Evolutionary conservation across 2,888 invertebrate genomes (phyloP).

Genomic region (Fabriciana adippe): DNA sequence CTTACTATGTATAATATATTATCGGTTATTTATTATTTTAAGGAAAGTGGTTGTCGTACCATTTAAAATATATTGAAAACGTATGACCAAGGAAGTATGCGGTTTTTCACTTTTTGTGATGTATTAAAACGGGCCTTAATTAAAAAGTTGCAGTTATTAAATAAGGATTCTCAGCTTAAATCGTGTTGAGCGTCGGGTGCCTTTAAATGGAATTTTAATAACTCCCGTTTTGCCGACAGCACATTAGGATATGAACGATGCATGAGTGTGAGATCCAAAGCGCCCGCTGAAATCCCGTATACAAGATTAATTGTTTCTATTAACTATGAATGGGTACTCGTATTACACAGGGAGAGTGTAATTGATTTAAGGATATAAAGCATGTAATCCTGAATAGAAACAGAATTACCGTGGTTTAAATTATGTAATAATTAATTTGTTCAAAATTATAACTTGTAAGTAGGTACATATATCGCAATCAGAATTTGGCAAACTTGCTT

Average conservation of each 20-base stretch:
- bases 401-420: background rate
- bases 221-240: constrained; percentile 46
- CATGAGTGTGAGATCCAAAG: constrained; percentile 37
- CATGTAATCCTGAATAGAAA: constrained; percentile 23
- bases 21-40: too few species aligned
- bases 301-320: constrained; percentile 39
- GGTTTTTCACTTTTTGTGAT: constrained; percentile 56
- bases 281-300: constrained; percentile 31
- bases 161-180: constrained; percentile 53
- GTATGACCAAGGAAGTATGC: constrained; percentile 53
- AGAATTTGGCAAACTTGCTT: too few species aligned
- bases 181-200: constrained; percentile 41
- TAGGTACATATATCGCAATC: too few species aligned
- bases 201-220: constrained; percentile 59
- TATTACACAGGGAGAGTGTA: constrained; percentile 26
- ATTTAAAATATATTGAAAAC: constrained; percentile 46
- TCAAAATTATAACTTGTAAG: too few species aligned
- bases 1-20: too few species aligned
- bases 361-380: constrained; percentile 29
- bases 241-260: constrained; percentile 51
- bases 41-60: too few species aligned
- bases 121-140: constrained; percentile 63
- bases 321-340: constrained; percentile 36
- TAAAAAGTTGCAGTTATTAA: constrained; percentile 66
- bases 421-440: constrained; percentile 1